A percentile compares a stretch with the other conserved stretches of the same genome.
These are phyloP conservation scores for Campoplex nolae DNA, from an alignment of 2,888 invertebrate species.

Conservation along the genomic window DNA sequence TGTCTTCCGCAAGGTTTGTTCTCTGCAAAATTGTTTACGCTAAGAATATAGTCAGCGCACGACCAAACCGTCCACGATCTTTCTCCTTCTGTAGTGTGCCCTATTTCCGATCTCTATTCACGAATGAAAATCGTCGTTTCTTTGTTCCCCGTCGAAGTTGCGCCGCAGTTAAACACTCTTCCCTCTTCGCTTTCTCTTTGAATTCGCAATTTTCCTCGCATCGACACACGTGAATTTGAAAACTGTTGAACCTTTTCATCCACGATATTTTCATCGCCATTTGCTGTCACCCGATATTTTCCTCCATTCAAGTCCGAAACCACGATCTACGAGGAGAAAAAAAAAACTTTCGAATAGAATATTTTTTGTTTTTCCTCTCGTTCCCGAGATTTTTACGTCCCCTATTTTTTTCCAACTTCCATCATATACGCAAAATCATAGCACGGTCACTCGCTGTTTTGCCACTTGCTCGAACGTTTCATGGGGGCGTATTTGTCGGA, in stretches of 20 bases:
- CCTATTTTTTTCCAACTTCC: constrained; percentile 55
- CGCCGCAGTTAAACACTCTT: constrained; percentile 31
- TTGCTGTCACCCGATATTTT: constrained; percentile 20
- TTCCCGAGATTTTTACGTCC: constrained; percentile 37
- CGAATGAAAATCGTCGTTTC: constrained; percentile 30
- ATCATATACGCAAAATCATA: constrained; percentile 73
- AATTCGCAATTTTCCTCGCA: constrained; percentile 9
- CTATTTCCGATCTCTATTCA: constrained; percentile 20
- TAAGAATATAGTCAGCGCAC: constrained; percentile 69
- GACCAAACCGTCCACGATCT: constrained; percentile 49
- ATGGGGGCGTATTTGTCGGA: constrained; percentile 61
- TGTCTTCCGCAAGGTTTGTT: constrained; percentile 72
- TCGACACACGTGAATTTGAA: background rate
- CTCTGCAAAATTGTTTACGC: constrained; percentile 71
- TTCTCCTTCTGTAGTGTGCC: constrained; percentile 42
- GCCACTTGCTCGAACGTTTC: constrained; percentile 59
- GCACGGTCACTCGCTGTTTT: constrained; percentile 75
- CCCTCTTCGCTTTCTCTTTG: constrained; percentile 22
- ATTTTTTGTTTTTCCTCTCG: background rate
- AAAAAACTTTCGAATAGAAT: background rate
- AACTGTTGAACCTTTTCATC: constrained; percentile 22
- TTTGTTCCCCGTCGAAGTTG: constrained; percentile 25
- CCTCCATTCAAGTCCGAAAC: background rate
- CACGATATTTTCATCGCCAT: constrained; percentile 28
- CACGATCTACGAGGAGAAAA: background rate